Conservation (phyloP, 2,113 vertebrate species). For the Spizaetus ornatus region DNA sequence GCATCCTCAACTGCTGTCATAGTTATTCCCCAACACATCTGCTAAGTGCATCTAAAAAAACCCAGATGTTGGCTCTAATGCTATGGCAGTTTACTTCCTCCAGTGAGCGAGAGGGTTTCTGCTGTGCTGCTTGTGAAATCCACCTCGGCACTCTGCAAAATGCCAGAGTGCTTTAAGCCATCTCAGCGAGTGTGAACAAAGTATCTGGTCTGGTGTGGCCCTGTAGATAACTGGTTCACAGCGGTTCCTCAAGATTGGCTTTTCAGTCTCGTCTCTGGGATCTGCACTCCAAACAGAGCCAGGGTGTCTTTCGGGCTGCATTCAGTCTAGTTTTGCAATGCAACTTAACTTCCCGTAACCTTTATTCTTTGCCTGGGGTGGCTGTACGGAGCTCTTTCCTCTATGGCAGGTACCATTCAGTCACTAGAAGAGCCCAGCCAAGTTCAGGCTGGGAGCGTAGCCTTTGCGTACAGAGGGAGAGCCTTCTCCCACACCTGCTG, state of each 20-base stretch:
- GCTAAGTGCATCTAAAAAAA: neutral
- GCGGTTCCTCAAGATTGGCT: fast-evolving
- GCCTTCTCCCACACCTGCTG: neutral
- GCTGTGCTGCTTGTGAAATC: neutral
- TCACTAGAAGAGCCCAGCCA: neutral
- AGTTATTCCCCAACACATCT: neutral
- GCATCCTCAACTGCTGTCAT: neutral
- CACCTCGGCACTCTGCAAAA: fast-evolving
- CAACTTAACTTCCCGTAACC: neutral
- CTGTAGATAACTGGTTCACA: neutral
- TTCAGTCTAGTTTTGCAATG: neutral
- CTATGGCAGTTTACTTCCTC: neutral
- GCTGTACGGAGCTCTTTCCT: neutral
- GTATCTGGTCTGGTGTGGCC: neutral
- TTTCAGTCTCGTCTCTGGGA: neutral
- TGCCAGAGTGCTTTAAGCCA: neutral
- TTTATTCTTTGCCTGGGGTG: neutral
- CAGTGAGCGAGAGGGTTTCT: neutral
- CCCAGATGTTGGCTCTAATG: neutral
- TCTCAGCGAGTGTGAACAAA: neutral
- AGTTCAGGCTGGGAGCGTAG: neutral
- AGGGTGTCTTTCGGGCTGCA: fast-evolving
- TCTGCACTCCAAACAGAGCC: neutral
- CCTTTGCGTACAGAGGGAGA: neutral
- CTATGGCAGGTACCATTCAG: neutral